A percentile compares a stretch with the other conserved stretches of the same genome.
Evolutionary conservation across 2,888 invertebrate genomes (phyloP).

Genomic region (Morpho helenor): DNA sequence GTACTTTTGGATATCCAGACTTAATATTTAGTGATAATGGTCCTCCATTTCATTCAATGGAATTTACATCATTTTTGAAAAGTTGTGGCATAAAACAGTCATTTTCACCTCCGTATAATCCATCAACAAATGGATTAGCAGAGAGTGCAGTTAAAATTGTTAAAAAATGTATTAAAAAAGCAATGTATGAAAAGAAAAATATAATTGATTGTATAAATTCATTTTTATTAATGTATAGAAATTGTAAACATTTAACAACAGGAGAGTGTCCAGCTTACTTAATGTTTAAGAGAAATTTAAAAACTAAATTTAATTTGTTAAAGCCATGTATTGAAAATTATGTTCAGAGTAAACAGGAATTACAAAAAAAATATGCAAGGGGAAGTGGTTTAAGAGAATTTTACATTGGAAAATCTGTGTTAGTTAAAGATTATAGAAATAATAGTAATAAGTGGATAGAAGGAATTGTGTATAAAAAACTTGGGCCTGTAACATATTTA

Average conservation of each 20-base stretch:
- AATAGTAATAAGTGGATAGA: neutral
- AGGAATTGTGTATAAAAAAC: too few species aligned
- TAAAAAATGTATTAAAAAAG: neutral
- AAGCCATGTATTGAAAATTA: neutral
- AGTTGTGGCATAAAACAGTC: slow-evolving; percentile 3
- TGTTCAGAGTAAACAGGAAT: neutral
- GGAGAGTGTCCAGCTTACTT: neutral
- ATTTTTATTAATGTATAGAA: neutral
- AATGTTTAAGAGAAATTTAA: neutral
- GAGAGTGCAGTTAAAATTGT: neutral
- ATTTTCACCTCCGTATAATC: slow-evolving; percentile 3
- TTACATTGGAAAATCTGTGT: neutral
- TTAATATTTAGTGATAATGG: slow-evolving; percentile 1
- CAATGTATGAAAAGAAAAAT: neutral
- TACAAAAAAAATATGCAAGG: neutral
- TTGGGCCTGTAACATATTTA: too few species aligned
- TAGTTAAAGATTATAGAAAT: neutral
- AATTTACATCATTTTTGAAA: neutral
- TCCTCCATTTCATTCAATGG: neutral
- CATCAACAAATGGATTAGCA: neutral
- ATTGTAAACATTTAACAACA: neutral
- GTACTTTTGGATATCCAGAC: neutral
- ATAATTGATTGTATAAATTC: neutral
- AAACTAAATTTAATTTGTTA: neutral
- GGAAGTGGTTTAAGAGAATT: neutral